Evolutionary conservation across 2,888 invertebrate genomes (phyloP).

Genomic region (Acrobeloides nanus): DNA sequence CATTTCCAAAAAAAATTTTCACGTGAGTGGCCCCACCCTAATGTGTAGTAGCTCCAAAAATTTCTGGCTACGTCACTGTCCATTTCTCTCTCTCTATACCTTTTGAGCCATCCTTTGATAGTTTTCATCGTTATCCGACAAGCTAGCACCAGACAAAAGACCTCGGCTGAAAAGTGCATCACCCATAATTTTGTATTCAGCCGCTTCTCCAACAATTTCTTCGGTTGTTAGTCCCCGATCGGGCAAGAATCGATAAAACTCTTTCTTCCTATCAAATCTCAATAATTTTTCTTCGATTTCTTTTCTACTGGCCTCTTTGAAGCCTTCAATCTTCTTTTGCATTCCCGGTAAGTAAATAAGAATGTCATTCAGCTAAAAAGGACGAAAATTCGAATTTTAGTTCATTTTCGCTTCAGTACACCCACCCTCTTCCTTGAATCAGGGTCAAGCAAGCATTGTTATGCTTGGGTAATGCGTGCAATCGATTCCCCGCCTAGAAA

Average conservation of each 20-base stretch:
- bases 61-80: too few relatives aligned
- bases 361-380: conserved; percentile 13
- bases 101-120: conserved; percentile 8
- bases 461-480: too few relatives aligned
- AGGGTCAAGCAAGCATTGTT: too few relatives aligned
- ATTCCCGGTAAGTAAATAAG: conserved; percentile 18
- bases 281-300: conserved; percentile 30
- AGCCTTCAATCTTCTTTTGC: conserved; percentile 52
- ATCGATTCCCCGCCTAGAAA: too few relatives aligned
- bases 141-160: conserved; percentile 15
- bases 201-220: conserved; percentile 66
- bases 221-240: conserved; percentile 58
- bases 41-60: too few relatives aligned
- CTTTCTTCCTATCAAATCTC: conserved; percentile 22
- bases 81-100: too few relatives aligned
- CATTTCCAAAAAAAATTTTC: too few relatives aligned
- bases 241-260: conserved; percentile 59
- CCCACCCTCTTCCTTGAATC: too few relatives aligned
- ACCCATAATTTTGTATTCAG: conserved; percentile 50
- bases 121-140: conserved; percentile 17
- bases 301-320: conserved; percentile 47
- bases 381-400: too few relatives aligned
- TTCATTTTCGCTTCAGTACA: too few relatives aligned
- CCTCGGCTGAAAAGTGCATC: conserved; percentile 29
- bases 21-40: too few relatives aligned